A percentile compares a stretch with the other conserved stretches of the same genome.
These are phyloP conservation scores for Umimayanthus chanpuru DNA, from an alignment of 92 coral and sea anemone genomes.

Conservation along the genomic window DNA sequence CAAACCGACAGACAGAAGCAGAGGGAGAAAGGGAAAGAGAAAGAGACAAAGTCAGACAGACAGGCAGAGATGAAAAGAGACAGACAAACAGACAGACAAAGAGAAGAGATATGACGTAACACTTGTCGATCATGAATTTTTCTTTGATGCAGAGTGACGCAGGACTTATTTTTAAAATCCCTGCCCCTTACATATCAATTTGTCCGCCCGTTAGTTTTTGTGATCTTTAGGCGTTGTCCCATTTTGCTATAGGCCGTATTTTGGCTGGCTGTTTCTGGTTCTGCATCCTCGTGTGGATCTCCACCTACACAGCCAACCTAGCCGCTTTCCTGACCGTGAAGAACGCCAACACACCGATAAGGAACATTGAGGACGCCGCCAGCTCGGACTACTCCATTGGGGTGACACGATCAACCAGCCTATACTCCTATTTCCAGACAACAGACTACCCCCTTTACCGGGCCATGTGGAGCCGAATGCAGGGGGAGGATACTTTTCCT, in stretches of 20 bases:
- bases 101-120: no score
- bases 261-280: constrained; percentile 73
- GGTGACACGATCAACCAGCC: constrained; percentile 51
- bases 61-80: no score
- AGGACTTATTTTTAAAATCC: no score
- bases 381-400: constrained; percentile 59
- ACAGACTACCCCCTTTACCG: constrained; percentile 61
- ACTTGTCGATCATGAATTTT: no score
- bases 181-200: no score
- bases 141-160: no score
- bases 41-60: no score
- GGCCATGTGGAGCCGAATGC: constrained; percentile 59
- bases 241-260: constrained; percentile 54
- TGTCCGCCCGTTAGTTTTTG: neutral
- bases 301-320: constrained; percentile 76
- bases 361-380: constrained; percentile 50
- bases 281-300: constrained; percentile 64
- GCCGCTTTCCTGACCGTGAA: constrained; percentile 66
- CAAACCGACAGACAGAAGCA: no score
- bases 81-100: no score
- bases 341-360: constrained; percentile 25
- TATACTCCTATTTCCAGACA: constrained; percentile 52
- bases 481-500: constrained; percentile 43
- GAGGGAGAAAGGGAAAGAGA: no score
- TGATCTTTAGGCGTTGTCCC: neutral